Conservation (phyloP, 2,113 vertebrate genomes). For the Illadopsis cleaveri region DNA sequence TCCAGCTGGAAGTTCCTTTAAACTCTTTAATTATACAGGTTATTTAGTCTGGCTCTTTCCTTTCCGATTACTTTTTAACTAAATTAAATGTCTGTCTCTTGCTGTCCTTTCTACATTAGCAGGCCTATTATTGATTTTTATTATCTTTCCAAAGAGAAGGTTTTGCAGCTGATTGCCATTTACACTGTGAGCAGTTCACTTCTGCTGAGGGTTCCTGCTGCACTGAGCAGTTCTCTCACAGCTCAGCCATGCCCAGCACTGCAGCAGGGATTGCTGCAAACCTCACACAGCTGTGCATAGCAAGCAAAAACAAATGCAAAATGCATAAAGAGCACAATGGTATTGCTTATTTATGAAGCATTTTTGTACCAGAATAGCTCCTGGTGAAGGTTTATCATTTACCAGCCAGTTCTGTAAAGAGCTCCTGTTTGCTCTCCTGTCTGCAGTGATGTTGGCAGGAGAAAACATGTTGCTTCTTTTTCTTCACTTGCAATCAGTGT, state of each 20-base stretch:
- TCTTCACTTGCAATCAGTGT: not conserved
- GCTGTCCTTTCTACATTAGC: conserved; percentile 57
- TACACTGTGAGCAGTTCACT: conserved; percentile 9
- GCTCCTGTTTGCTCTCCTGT: not conserved
- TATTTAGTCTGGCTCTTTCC: conserved; percentile 59
- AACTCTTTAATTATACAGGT: conserved; percentile 65
- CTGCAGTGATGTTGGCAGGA: not conserved
- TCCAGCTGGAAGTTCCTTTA: conserved; percentile 51
- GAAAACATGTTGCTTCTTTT: not conserved
- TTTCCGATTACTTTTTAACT: conserved; percentile 48
- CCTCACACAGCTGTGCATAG: not conserved
- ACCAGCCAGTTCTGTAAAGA: not conserved
- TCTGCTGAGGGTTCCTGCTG: conserved; percentile 9
- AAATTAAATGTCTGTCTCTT: conserved; percentile 53
- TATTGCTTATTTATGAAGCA: not conserved
- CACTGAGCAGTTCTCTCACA: not conserved
- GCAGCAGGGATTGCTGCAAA: not conserved
- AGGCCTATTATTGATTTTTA: conserved; percentile 62
- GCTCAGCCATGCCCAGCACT: not conserved
- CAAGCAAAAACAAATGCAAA: not conserved
- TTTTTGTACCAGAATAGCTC: not conserved
- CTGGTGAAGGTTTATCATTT: not conserved
- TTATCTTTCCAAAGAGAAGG: conserved; percentile 41
- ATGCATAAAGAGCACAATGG: not conserved
- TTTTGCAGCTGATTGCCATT: conserved; percentile 30